Evolutionary conservation across 2,888 invertebrate genomes (phyloP).

Genomic region (Dastarcus helophoroides): DNA sequence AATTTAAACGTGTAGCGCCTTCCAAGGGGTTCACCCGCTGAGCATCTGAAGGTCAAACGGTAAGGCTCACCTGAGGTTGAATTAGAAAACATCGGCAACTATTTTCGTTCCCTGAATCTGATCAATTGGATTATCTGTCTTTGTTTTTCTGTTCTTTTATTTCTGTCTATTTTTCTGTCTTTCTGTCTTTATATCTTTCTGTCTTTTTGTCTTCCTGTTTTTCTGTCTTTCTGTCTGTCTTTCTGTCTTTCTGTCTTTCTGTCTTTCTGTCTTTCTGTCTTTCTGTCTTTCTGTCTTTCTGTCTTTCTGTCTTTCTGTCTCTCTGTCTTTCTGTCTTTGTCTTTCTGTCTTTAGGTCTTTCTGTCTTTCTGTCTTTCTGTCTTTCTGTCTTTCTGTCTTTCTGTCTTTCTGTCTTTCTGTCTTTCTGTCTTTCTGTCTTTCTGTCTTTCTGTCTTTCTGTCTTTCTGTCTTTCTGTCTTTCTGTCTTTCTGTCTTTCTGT

Average conservation of each 20-base stretch:
- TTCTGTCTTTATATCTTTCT: too few species aligned
- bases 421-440: neutral
- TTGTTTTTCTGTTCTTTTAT: neutral
- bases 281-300: neutral
- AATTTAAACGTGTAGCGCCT: too few species aligned
- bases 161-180: neutral
- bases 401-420: slow-evolving; percentile 1
- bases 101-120: too few species aligned
- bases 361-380: slow-evolving; percentile 1
- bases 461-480: neutral
- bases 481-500: slow-evolving; percentile 1
- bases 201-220: too few species aligned
- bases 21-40: too few species aligned
- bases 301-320: neutral
- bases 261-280: slow-evolving; percentile 1
- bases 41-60: too few species aligned
- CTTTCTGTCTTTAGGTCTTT: neutral
- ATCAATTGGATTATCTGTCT: too few species aligned
- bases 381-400: neutral
- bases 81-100: too few species aligned
- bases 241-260: too few species aligned
- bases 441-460: slow-evolving; percentile 1
- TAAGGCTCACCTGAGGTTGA: too few species aligned
- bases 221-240: too few species aligned
- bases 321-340: neutral